Base-by-base conservation (phyloP, 2,113 vertebrate genomes). In the Siphamia tubifer region DNA sequence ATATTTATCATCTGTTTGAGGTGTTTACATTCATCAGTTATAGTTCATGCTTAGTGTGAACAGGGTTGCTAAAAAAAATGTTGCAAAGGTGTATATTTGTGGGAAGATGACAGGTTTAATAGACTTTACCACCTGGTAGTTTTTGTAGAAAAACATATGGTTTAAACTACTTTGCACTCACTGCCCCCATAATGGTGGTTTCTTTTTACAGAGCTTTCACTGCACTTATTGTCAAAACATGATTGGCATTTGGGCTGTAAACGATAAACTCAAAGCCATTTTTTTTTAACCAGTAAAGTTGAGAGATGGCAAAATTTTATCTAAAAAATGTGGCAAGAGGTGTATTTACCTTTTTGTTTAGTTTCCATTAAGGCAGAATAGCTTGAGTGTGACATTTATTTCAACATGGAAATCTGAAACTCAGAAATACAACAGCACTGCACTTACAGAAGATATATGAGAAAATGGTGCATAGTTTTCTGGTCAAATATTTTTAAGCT, bases 181-280 rank as follows among this genome's bases (percentile, higher is more conserved):
- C 43, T 20, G 42, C 17, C 19, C 7, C 45, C 63, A 23, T 8
- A 45, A 56, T 6, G 9, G 45, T 71, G 49, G 28, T 74, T 79
- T 60, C 15, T 6, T 30, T 70, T 68, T 44, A 69, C 61, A 70
- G 61, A 55, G 11, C n/a, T 56, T 52, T 60, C 24, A 4, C 40
- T 58, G 48, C 31, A 53, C 27, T 49, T 54, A 36, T 57, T 74
- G 53, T 64, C 77, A 69, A 45, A 67, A 79, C 53, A 52, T 43
- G 13, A 15, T 43, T 61, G 80, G 34, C 42, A 57, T 72, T 64
- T 68, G 4, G n/a, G 10, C 13, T 61, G 77, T 36, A 52, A 40
- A 23, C 11, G 12, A 49, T 39, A 0, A 49, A 74, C 68, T 47
- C 30, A 21, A 42, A 44, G 31, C 8, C 11, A 8, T 28, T 55